Base-by-base conservation (phyloP, 2,888 invertebrate genomes). In the Agapostemon virescens region DNA sequence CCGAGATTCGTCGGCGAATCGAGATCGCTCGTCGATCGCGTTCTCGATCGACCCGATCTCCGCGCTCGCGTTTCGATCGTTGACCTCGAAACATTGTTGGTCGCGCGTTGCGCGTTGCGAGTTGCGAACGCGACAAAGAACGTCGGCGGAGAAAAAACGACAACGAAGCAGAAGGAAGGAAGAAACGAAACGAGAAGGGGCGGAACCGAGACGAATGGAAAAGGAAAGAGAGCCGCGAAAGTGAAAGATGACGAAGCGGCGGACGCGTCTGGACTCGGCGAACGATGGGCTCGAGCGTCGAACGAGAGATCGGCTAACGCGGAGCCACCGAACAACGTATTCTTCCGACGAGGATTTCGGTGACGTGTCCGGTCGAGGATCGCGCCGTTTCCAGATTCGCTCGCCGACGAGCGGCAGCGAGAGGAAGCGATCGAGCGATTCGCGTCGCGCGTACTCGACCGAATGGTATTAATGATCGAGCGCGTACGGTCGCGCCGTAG, bases 181-280 rank as follows among this genome's bases (percentile, higher is more conserved):
- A 55, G 55, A 55, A 55, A 55, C 63, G 36, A 36, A 63, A 63
- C 26, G 58, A 30, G 58, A 58, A 55, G 20, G 30, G 38, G 58
- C n/a, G 38, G 38, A 38, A 40, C 49, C 30, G 17, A 30, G 63
- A 58, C 49, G 70, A 26, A 81, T 40, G 52, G 45, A 36, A 36
- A 36, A 30, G 42, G 55, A 30, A 20, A 23, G 23, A 20, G 33
- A 20, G 30, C 17, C 55, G 75, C 72, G 77, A 64, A 69, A 76
- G 83, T 61, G 76, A 81, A 78, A 83, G 83, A 84, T 88, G 87
- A 87, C 83, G 86, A 83, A 86, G 87, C 85, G 88, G 88, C 84
- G 86, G 88, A 88, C 87, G 79, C 85, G 88, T 83, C 81, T 84
- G 85, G 86, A 84, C 85, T 90, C 90, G 87, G 85, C 90, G 90